A percentile compares a stretch with the other conserved stretches of the same genome.
Conservation (phyloP, 2,113 vertebrate species). For the Scolopax mira region DNA sequence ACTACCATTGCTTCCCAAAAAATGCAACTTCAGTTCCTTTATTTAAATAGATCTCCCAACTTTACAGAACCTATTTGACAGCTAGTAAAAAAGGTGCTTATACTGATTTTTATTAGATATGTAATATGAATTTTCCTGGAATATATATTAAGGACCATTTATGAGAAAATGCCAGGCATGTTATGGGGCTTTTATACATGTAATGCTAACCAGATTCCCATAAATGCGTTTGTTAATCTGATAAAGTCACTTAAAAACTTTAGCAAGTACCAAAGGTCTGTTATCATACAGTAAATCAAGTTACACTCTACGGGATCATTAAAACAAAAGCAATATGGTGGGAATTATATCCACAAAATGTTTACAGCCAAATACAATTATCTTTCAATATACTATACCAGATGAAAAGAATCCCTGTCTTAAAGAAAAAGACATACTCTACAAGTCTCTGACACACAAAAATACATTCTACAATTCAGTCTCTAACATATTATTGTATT, state of each 20-base stretch:
- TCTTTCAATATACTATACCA: rapidly evolving
- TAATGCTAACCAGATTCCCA: background rate
- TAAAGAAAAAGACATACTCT: background rate
- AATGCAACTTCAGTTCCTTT: background rate
- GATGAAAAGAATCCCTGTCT: background rate
- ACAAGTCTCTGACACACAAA: background rate
- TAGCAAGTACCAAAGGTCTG: background rate
- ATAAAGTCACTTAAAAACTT: background rate
- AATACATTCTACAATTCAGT: rapidly evolving
- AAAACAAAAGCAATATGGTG: background rate
- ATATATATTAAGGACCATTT: background rate
- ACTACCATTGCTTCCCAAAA: background rate
- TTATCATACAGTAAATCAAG: background rate
- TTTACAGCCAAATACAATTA: background rate
- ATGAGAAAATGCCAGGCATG: background rate
- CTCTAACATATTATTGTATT: background rate
- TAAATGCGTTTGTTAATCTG: background rate
- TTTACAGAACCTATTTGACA: background rate
- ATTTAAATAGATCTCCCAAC: background rate
- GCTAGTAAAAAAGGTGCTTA: background rate
- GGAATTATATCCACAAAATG: background rate
- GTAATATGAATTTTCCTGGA: background rate
- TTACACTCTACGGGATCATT: background rate
- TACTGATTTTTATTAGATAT: background rate
- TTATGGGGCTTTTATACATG: background rate